Base-by-base conservation (phyloP, 2,888 invertebrate species). In the Cetonia aurata region DNA sequence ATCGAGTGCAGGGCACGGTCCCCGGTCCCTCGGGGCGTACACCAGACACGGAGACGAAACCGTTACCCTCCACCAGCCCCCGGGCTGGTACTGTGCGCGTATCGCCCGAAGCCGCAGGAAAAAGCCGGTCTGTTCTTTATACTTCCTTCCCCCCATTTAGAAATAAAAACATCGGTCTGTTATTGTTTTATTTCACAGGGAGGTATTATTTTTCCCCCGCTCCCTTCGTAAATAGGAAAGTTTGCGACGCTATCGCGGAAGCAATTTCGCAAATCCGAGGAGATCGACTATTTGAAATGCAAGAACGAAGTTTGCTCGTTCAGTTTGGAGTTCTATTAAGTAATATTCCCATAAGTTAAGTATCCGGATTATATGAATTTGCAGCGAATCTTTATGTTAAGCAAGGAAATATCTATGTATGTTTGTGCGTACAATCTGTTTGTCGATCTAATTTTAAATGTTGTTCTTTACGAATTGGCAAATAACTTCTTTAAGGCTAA, bases 1-100 rank as follows among this genome's bases (percentile, higher is more conserved):
- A 81, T 80, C 80, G 80, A 80, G 78, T 78, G 76, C 77, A 75
- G 78, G 79, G 71, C 75, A 69, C 76, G 73, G 76, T 76, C 76
- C 77, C 76, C 73, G 75, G 74, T 72, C 73, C 73, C 73, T 73
- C 56, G 68, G 68, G 68, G 57, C 62, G 62, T 48, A 56, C 65
- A 67, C 73, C 76, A 73, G 77, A 74, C 78, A 75, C 75, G 70
- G 76, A 77, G 76, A 77, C 74, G 75, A 73, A 72, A 76, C 74
- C 46, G 56, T 74, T 75, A 74, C 73, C 75, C 77, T 73, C 67
- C 71, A 72, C 73, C 74, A 68, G 76, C 77, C 73, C 67, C 9
- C 69, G 60, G 75, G 77, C 77, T 56, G 50, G 44, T 55, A 48
- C 41, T 37, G 44, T 25, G 17, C 41, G 19, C 52, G 17, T 31